phyloP scores from a whole-genome alignment of 2,888 invertebrate species.

The Leptinotarsa tumamoca region DNA sequence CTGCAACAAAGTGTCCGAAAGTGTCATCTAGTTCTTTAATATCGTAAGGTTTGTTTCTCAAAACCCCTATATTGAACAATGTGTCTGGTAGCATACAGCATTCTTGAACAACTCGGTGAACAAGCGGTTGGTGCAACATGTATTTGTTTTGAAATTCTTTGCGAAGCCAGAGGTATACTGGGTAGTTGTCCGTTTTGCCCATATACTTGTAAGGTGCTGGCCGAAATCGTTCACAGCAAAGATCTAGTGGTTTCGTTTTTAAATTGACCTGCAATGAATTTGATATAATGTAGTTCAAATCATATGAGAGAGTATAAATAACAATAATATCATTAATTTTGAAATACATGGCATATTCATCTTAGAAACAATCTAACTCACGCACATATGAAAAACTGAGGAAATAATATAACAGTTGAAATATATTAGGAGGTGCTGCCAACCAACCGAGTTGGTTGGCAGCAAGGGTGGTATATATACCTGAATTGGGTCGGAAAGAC shows the following conservation, averaged over 20 bases:
- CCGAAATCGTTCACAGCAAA: conserved; percentile 67
- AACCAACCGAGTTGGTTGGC: too few relatives aligned
- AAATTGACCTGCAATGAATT: conserved; percentile 62
- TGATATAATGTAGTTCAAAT: neutral
- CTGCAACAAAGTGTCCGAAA: conserved; percentile 51
- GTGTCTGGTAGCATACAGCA: conserved; percentile 70
- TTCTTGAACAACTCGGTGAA: conserved; percentile 71
- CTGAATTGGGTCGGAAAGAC: too few relatives aligned
- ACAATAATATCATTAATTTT: too few relatives aligned
- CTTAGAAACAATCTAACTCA: too few relatives aligned
- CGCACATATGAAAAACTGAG: too few relatives aligned
- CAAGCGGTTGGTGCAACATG: conserved; percentile 74
- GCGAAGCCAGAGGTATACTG: conserved; percentile 71
- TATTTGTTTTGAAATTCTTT: conserved; percentile 71
- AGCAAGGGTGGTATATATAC: too few relatives aligned
- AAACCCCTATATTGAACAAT: conserved; percentile 66
- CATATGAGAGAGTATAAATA: too few relatives aligned
- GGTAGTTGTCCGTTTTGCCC: conserved; percentile 74
- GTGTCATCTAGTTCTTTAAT: conserved; percentile 51
- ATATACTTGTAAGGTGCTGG: conserved; percentile 72
- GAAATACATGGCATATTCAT: too few relatives aligned
- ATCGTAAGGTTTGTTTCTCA: conserved; percentile 51
- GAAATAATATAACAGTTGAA: too few relatives aligned
- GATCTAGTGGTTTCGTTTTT: conserved; percentile 72
- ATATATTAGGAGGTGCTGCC: too few relatives aligned